phyloP scores from a whole-genome alignment of 2,113 vertebrate genomes.

The Cyprinus carpio region DNA sequence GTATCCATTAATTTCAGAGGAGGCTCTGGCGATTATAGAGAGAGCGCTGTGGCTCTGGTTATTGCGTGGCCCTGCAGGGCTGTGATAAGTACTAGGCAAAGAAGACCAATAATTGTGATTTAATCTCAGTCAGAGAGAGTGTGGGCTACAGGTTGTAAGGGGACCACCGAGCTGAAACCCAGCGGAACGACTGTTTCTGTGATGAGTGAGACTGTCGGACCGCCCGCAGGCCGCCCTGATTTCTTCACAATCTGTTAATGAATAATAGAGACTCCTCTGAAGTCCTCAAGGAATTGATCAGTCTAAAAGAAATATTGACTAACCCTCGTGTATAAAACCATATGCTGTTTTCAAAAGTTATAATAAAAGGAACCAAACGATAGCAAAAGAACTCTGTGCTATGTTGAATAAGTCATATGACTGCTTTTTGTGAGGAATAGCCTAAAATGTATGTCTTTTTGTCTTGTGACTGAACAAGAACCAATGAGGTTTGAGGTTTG shows the following conservation, averaged over 20 bases:
- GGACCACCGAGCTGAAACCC: neutral
- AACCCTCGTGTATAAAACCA: neutral
- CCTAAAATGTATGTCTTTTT: no score
- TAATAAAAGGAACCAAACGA: no score
- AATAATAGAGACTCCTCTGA: neutral
- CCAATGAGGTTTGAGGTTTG: no score
- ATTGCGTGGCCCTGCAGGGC: constrained; percentile 16
- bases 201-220: neutral
- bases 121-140: constrained; percentile 17
- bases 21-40: constrained; percentile 14
- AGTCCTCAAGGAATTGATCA: neutral
- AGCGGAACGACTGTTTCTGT: neutral
- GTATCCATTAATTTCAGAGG: constrained; percentile 29
- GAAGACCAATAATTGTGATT: constrained; percentile 44
- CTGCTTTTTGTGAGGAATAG: no score
- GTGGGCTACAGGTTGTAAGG: neutral
- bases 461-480: no score
- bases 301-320: neutral
- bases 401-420: no score
- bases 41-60: constrained; percentile 19
- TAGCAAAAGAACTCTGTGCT: no score
- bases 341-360: no score
- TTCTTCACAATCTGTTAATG: neutral
- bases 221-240: neutral
- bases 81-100: constrained; percentile 42